Evolutionary conservation across 2,797 vertebrate genomes (phyloP).

Genomic region (Oryzias dopingdopingensis): DNA sequence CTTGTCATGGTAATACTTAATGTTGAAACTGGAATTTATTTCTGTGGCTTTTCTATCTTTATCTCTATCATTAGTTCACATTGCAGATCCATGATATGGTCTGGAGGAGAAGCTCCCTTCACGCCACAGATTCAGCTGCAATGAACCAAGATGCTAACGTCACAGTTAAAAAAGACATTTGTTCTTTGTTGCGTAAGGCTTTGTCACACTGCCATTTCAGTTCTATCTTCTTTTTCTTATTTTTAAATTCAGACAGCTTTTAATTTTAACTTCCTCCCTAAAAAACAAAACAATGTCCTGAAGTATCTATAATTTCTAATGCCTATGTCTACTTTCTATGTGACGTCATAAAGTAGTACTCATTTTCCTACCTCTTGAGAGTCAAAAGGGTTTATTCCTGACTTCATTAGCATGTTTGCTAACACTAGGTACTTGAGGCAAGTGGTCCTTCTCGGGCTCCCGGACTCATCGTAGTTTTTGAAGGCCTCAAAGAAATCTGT

Average conservation of each 20-base stretch:
- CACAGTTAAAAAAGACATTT: no score
- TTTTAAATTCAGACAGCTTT: no score
- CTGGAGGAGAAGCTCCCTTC: no score
- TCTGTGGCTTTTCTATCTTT: no score
- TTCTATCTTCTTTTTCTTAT: no score
- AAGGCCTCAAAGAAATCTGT: constrained; percentile 99
- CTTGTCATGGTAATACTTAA: no score
- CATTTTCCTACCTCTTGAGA: constrained; percentile 90
- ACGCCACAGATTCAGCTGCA: no score
- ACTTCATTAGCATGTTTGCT: constrained; percentile 99
- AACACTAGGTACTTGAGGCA: constrained; percentile 99
- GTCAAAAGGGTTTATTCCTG: constrained; percentile 99
- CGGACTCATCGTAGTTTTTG: constrained; percentile 99
- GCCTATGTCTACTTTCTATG: not conserved
- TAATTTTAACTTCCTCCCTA: no score
- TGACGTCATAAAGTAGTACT: not conserved
- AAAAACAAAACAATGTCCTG: not conserved
- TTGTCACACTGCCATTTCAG: no score
- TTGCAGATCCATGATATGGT: not conserved
- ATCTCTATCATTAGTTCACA: not conserved
- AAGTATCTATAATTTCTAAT: not conserved
- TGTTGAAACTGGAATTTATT: no score
- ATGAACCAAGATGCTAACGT: no score
- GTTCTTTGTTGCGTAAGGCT: no score
- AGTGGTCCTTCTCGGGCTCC: constrained; percentile 97